Evolutionary conservation across 2,888 invertebrate genomes (phyloP).

Genomic region (Bombylius discolor): DNA sequence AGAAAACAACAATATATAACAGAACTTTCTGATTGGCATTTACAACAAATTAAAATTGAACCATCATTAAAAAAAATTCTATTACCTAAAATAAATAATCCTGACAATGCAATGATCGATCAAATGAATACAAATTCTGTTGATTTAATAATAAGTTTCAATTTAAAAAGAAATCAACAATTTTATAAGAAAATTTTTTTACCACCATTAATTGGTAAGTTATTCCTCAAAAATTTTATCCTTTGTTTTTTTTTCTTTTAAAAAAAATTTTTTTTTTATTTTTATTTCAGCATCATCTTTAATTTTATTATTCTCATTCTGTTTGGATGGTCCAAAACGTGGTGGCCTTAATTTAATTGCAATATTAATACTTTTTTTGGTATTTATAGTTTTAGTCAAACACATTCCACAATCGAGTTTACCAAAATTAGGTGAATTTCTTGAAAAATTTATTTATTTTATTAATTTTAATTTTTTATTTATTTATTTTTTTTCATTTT

Average conservation of each 20-base stretch:
- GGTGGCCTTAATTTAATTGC: constrained; percentile 26
- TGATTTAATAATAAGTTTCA: constrained; percentile 24
- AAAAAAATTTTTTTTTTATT: background rate
- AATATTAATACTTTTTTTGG: constrained; percentile 22
- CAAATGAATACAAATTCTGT: constrained; percentile 21
- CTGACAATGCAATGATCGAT: background rate
- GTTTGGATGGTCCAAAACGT: constrained; percentile 25
- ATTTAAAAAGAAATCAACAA: constrained; percentile 23
- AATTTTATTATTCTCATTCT: constrained; percentile 26
- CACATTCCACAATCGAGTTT: constrained; percentile 28
- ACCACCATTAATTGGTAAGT: constrained; percentile 26
- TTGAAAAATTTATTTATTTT: background rate
- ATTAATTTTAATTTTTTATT: background rate
- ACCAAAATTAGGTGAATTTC: constrained; percentile 25
- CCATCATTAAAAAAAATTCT: background rate
- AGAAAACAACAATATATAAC: background rate
- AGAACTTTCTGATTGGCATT: constrained; percentile 6
- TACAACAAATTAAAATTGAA: constrained; percentile 1
- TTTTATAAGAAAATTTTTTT: constrained; percentile 28
- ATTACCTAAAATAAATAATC: background rate
- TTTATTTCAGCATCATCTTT: constrained; percentile 22
- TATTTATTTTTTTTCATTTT: background rate
- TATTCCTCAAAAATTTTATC: background rate
- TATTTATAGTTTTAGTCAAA: constrained; percentile 26
- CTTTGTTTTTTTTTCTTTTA: background rate